Evolutionary conservation across 2,797 vertebrate species (phyloP).

Genomic region (Characodon lateralis): DNA sequence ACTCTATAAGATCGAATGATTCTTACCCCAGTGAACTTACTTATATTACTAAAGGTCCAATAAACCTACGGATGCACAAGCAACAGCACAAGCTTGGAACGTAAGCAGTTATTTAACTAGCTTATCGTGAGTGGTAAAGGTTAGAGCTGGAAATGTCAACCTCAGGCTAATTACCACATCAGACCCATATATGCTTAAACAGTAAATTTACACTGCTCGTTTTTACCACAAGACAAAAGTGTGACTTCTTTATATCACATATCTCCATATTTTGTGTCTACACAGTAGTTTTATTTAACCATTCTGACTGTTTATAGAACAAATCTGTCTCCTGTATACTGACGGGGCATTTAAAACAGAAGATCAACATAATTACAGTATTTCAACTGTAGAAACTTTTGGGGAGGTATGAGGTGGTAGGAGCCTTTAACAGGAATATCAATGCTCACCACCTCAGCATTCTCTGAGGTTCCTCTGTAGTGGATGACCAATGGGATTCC

Average conservation of each 20-base stretch:
- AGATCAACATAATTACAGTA: not conserved
- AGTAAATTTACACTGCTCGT: slow-evolving; percentile 12
- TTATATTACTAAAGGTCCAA: not conserved
- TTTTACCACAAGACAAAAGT: slow-evolving; percentile 9
- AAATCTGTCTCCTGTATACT: not conserved
- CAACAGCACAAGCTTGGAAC: not conserved
- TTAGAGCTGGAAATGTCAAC: slow-evolving; percentile 19
- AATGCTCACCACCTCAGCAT: not conserved
- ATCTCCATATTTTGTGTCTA: not conserved
- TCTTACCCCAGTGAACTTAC: not conserved
- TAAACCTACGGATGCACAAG: slow-evolving; percentile 6
- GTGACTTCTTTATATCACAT: not conserved
- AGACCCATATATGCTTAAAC: slow-evolving; percentile 6
- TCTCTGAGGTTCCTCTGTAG: not conserved
- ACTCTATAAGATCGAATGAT: not conserved
- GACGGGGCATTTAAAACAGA: not conserved
- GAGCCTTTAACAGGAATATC: not conserved
- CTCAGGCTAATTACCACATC: slow-evolving; percentile 29
- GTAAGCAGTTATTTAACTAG: slow-evolving; percentile 30
- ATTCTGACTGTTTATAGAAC: not conserved
- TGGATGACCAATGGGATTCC: not conserved
- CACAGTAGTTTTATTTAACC: not conserved
- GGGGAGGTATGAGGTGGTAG: not conserved
- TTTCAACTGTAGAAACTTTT: not conserved
- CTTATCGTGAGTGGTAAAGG: slow-evolving; percentile 20